phyloP scores from a whole-genome alignment of 2,113 vertebrate species.

The Actenoides lindsayi region DNA sequence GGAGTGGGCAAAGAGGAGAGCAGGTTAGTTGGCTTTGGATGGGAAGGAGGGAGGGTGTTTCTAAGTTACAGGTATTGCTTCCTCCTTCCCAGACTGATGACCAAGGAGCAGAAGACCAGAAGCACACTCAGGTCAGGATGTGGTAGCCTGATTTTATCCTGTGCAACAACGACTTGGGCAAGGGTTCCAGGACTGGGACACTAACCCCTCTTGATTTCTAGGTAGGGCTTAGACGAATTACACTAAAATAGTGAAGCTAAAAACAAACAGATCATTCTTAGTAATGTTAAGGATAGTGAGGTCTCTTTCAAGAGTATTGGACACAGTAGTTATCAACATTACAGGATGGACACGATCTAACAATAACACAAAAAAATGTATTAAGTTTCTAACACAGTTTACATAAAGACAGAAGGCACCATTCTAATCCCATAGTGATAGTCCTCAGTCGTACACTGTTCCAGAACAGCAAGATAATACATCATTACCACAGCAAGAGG shows the following conservation, averaged over 20 bases:
- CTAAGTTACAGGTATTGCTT: neutral
- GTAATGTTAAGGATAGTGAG: neutral
- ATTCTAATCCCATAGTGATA: neutral
- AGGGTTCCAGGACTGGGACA: neutral
- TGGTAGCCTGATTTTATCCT: neutral
- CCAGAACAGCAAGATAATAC: neutral
- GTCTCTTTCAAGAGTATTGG: neutral
- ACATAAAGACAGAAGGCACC: neutral
- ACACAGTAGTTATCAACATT: neutral
- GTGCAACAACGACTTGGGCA: neutral
- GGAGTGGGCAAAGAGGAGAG: neutral
- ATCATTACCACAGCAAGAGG: neutral
- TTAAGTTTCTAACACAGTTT: neutral
- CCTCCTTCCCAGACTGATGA: neutral
- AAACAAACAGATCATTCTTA: neutral
- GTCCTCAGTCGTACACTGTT: neutral
- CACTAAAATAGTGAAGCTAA: neutral
- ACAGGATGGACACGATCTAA: neutral
- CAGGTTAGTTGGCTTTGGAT: neutral
- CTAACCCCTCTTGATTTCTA: neutral
- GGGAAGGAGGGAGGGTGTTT: neutral
- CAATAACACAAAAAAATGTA: neutral
- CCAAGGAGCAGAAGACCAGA: neutral
- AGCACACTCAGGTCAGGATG: rapidly evolving
- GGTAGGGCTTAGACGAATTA: rapidly evolving